Conservation (phyloP, 2,113 vertebrate species). For the Ginglymostoma cirratum region DNA sequence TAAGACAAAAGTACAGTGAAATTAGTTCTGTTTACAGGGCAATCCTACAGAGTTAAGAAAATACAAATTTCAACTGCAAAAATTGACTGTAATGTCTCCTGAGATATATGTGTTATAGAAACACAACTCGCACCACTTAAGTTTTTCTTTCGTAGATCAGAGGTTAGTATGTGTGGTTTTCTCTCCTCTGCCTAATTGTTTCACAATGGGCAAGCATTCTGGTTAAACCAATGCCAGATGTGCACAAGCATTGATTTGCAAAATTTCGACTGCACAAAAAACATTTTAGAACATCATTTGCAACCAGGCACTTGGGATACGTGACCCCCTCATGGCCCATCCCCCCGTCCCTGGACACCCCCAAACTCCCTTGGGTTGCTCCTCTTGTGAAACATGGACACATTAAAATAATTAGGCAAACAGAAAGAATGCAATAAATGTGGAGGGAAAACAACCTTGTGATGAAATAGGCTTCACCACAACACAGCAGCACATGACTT, state of each 20-base stretch:
- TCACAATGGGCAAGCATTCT: not conserved
- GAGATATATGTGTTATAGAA: not conserved
- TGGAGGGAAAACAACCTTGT: not conserved
- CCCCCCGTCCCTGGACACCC: too few species aligned
- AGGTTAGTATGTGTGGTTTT: not conserved
- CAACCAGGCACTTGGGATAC: not conserved
- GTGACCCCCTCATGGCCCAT: not conserved
- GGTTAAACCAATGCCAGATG: not conserved
- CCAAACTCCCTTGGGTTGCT: not conserved
- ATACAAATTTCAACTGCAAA: not conserved
- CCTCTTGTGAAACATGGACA: not conserved
- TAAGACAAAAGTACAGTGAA: not conserved
- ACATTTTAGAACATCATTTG: not conserved
- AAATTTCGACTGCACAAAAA: not conserved
- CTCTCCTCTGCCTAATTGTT: not conserved
- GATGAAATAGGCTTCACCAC: not conserved
- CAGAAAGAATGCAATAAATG: not conserved
- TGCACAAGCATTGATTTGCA: not conserved
- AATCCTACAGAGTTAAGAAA: not conserved
- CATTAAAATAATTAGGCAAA: not conserved
- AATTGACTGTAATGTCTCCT: not conserved
- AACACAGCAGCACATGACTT: not conserved
- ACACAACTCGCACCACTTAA: not conserved
- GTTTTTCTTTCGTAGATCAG: not conserved
- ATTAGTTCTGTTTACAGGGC: not conserved